phyloP scores from a whole-genome alignment of 2,797 vertebrate genomes.

The Hippocampus kuda region DNA sequence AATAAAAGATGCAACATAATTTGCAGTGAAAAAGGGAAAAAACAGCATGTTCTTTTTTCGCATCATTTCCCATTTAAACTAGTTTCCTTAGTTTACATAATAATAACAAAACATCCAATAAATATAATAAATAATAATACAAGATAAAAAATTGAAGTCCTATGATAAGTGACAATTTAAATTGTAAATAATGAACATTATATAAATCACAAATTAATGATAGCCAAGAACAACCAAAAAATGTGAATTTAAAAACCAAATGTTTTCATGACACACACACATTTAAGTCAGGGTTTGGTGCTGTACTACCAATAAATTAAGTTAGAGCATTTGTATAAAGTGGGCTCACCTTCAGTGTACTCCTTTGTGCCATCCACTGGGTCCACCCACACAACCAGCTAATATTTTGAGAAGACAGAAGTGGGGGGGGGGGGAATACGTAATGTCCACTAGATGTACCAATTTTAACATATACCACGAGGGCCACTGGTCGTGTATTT shows the following conservation, averaged over 20 bases:
- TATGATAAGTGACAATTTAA: too few relatives aligned
- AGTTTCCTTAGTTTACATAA: too few relatives aligned
- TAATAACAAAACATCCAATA: too few relatives aligned
- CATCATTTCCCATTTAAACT: too few relatives aligned
- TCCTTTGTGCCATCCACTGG: constrained; percentile 97
- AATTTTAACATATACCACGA: background rate
- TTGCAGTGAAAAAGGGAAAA: too few relatives aligned
- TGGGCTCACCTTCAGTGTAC: constrained; percentile 86
- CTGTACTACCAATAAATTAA: background rate
- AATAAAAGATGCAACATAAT: too few relatives aligned
- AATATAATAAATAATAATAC: too few relatives aligned
- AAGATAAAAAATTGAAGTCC: too few relatives aligned
- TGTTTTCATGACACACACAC: background rate
- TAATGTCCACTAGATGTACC: background rate
- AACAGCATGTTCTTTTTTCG: too few relatives aligned
- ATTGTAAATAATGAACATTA: too few relatives aligned
- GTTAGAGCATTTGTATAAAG: background rate
- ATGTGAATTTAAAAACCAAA: background rate
- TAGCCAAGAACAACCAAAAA: background rate
- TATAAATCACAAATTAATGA: background rate
- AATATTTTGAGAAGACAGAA: constrained; percentile 13
- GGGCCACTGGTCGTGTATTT: background rate
- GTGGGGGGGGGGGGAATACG: too few relatives aligned
- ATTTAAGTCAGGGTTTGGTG: background rate
- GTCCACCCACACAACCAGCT: constrained; percentile 98